Conservation (phyloP, 2,888 invertebrate species). For the Mesorhabditis belari region DNA sequence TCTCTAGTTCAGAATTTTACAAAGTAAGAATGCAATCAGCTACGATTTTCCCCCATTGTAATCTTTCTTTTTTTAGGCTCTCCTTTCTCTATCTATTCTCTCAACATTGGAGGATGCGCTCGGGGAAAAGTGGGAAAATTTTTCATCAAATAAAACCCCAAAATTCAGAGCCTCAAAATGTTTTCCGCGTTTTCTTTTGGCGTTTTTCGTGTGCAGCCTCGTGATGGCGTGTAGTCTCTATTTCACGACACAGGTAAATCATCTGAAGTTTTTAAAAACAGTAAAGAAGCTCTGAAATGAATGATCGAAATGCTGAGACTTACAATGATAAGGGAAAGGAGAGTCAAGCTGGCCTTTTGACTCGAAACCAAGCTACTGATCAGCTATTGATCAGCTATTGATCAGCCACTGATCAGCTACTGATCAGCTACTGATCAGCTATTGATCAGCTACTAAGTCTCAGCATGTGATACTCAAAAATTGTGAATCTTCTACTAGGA, state of each 20-base stretch:
- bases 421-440: too few relatives aligned
- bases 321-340: too few relatives aligned
- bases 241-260: slow-evolving; percentile 42
- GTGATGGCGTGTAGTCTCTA: slow-evolving; percentile 36
- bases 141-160: not conserved
- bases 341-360: too few relatives aligned
- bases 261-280: not conserved
- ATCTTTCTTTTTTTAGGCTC: slow-evolving; percentile 28
- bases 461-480: not conserved
- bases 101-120: slow-evolving; percentile 49
- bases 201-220: slow-evolving; percentile 38
- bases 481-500: not conserved
- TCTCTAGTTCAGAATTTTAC: too few relatives aligned
- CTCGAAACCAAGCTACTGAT: too few relatives aligned
- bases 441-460: too few relatives aligned
- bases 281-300: too few relatives aligned
- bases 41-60: not conserved
- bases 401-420: too few relatives aligned
- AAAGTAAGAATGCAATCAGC: not conserved
- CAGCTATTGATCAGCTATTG: too few relatives aligned
- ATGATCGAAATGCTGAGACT: too few relatives aligned
- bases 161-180: slow-evolving; percentile 35
- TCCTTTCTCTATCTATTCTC: slow-evolving; percentile 45
- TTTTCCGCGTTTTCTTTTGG: slow-evolving; percentile 46
- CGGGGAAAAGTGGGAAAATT: slow-evolving; percentile 32